Evolutionary conservation across 2,797 vertebrate genomes (phyloP).

Genomic region (Pyrocephalus nanus): DNA sequence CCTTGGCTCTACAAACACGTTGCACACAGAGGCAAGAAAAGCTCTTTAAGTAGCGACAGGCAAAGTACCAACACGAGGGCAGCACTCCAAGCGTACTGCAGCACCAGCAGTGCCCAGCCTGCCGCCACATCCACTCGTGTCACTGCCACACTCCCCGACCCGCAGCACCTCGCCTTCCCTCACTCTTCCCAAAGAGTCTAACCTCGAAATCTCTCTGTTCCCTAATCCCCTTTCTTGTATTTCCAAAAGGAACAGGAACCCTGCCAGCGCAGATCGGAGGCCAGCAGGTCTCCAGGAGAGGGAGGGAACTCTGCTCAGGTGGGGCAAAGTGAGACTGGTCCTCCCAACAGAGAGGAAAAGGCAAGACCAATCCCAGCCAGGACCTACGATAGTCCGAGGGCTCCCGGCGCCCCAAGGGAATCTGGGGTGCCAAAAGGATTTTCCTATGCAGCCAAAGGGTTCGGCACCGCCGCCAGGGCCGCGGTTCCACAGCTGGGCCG

Average conservation of each 20-base stretch:
- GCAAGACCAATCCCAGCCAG: rapidly evolving
- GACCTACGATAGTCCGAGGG: rapidly evolving
- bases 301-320: background rate
- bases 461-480: rapidly evolving
- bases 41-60: rapidly evolving
- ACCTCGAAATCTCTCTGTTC: background rate
- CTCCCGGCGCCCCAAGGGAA: background rate
- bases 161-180: background rate
- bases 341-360: background rate
- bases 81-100: background rate
- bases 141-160: background rate
- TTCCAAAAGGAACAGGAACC: background rate
- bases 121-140: background rate
- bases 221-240: rapidly evolving
- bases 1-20: background rate
- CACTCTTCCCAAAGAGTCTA: no score
- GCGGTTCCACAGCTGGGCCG: background rate
- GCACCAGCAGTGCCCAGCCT: background rate
- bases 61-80: rapidly evolving
- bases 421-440: rapidly evolving
- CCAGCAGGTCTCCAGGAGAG: background rate
- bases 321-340: background rate
- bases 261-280: rapidly evolving
- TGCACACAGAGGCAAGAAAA: background rate
- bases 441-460: no score